Percentiles rank a stretch among this genome's conserved stretches.
Conservation (phyloP, 2,797 vertebrate genomes). For the Numenius phaeopus region DNA sequence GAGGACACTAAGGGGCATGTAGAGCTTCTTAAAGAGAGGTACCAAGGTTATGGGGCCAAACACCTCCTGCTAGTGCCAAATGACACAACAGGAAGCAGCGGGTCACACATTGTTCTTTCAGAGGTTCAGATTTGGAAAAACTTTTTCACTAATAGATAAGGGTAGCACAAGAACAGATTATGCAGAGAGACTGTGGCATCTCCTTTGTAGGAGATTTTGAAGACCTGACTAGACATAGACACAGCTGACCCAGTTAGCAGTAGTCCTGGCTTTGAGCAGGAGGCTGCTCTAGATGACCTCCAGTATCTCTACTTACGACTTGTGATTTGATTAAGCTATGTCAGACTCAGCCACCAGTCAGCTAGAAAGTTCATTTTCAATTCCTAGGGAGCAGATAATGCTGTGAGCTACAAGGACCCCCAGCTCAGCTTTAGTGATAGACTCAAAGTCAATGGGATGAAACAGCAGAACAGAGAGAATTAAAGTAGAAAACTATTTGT, state of each 20-base stretch:
- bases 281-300: not conserved
- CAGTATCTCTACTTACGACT: not conserved
- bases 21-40: accelerated
- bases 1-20: not conserved
- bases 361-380: not conserved
- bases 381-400: not conserved
- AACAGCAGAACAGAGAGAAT: not conserved
- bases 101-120: not conserved
- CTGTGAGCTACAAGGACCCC: not conserved
- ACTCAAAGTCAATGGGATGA: not conserved
- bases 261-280: not conserved
- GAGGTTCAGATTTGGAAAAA: not conserved
- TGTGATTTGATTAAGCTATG: not conserved
- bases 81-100: not conserved
- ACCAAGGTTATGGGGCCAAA: not conserved
- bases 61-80: not conserved
- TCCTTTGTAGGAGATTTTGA: not conserved
- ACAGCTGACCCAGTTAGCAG: not conserved
- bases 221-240: not conserved
- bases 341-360: not conserved
- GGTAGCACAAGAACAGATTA: not conserved
- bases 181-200: not conserved
- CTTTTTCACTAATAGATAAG: not conserved
- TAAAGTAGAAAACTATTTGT: not conserved
- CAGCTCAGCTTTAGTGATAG: not conserved